Conservation (phyloP, 2,113 vertebrate species). For the Sciurus niger region DNA sequence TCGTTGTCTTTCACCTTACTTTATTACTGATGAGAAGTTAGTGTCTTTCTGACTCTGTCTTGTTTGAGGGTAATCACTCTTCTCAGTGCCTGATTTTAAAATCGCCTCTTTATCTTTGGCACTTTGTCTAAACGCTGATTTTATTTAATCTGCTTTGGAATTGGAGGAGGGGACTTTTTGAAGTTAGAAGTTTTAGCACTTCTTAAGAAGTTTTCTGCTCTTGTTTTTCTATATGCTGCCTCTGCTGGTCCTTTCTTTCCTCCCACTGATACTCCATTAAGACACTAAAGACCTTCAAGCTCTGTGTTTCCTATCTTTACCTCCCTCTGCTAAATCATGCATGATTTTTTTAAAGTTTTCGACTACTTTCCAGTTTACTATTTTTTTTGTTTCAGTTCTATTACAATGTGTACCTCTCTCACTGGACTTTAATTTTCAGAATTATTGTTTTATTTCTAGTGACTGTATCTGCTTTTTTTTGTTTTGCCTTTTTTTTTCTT, state of each 20-base stretch:
- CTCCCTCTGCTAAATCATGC: not conserved
- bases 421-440: not conserved
- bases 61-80: not conserved
- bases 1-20: not conserved
- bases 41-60: not conserved
- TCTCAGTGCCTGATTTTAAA: not conserved
- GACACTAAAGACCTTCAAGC: not conserved
- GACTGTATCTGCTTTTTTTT: not conserved
- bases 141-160: not conserved
- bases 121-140: not conserved
- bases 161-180: not conserved
- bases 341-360: not conserved
- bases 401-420: not conserved
- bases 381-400: not conserved
- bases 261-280: not conserved
- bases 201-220: not conserved
- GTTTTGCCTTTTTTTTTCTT: too few species aligned
- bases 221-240: not conserved
- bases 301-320: not conserved
- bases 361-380: not conserved
- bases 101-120: not conserved
- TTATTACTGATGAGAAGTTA: not conserved
- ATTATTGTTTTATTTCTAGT: not conserved
- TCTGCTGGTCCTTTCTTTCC: not conserved
- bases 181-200: not conserved